These are phyloP conservation scores for Probaryconus sp. DNA, from an alignment of 1,140 invertebrate genomes.

Conservation along the genomic window DNA sequence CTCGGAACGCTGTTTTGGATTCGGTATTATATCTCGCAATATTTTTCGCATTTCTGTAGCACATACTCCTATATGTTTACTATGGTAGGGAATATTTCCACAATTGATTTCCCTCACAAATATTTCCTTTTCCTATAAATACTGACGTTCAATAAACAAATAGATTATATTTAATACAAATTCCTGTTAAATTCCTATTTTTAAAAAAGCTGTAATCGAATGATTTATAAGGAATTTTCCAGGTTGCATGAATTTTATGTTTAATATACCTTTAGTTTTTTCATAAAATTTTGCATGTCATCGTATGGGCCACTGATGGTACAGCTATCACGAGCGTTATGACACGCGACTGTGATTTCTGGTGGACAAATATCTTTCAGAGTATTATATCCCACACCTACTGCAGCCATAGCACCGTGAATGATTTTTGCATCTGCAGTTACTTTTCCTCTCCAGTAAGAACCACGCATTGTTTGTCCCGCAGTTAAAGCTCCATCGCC, in stretches of 20 bases:
- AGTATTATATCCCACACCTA: constrained; percentile 82
- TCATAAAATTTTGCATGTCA: constrained; percentile 67
- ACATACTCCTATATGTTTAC: constrained; percentile 81
- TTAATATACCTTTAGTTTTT: too few relatives aligned
- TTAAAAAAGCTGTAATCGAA: too few relatives aligned
- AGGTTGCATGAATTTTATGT: too few relatives aligned
- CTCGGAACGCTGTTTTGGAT: constrained; percentile 83
- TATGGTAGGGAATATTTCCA: constrained; percentile 86
- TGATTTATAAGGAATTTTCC: too few relatives aligned
- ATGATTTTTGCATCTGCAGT: constrained; percentile 87
- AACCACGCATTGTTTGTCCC: constrained; percentile 86
- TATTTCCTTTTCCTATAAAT: constrained; percentile 80
- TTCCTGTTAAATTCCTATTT: too few relatives aligned
- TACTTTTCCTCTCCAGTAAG: constrained; percentile 90
- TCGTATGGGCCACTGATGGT: constrained; percentile 84
- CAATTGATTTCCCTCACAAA: constrained; percentile 87
- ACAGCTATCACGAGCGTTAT: constrained; percentile 83
- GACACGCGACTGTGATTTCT: constrained; percentile 84
- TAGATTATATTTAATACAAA: too few relatives aligned
- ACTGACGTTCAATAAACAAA: too few relatives aligned
- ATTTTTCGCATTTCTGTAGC: constrained; percentile 86
- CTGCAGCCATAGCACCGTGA: constrained; percentile 90
- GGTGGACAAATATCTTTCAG: constrained; percentile 76
- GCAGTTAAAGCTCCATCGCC: constrained; percentile 87
- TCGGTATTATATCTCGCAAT: constrained; percentile 84